Percentiles rank a stretch among this genome's conserved stretches.
Conservation (phyloP, 1,140 invertebrate species). For the Spodoptera litura region DNA sequence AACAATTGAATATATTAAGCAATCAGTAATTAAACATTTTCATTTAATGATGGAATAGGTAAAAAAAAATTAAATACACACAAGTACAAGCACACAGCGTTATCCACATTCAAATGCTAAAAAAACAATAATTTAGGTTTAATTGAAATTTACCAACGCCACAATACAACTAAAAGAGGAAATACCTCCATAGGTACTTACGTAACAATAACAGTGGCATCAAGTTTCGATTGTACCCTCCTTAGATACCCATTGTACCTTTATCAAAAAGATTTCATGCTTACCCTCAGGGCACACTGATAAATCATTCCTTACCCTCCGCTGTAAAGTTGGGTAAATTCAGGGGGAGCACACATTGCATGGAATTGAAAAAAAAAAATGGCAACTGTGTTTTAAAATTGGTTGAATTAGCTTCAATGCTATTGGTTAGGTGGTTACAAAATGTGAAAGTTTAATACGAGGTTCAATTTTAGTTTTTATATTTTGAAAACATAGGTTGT, state of each 20-base stretch:
- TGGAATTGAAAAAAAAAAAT: neutral
- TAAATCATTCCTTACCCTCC: conserved; percentile 23
- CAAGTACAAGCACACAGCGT: too few relatives aligned
- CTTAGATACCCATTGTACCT: conserved; percentile 22
- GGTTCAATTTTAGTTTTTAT: too few relatives aligned
- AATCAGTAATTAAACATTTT: too few relatives aligned
- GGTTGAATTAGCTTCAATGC: neutral
- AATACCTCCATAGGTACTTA: neutral
- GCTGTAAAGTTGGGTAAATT: conserved; percentile 2
- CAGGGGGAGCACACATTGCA: neutral
- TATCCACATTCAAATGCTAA: neutral
- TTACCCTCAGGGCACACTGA: conserved; percentile 4
- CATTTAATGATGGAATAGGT: too few relatives aligned
- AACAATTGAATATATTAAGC: too few relatives aligned
- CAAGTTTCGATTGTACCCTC: conserved; percentile 26
- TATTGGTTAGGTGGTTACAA: neutral
- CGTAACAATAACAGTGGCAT: conserved; percentile 8
- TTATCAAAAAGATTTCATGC: conserved; percentile 28
- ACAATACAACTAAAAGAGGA: too few relatives aligned
- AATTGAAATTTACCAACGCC: too few relatives aligned
- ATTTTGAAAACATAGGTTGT: too few relatives aligned
- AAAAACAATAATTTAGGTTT: neutral
- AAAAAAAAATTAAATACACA: neutral
- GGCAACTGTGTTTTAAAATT: neutral
- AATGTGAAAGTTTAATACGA: too few relatives aligned